Percentiles rank a stretch among this genome's conserved stretches.
These are phyloP conservation scores for Tinea pellionella DNA, from an alignment of 2,888 invertebrate genomes.

Conservation along the genomic window DNA sequence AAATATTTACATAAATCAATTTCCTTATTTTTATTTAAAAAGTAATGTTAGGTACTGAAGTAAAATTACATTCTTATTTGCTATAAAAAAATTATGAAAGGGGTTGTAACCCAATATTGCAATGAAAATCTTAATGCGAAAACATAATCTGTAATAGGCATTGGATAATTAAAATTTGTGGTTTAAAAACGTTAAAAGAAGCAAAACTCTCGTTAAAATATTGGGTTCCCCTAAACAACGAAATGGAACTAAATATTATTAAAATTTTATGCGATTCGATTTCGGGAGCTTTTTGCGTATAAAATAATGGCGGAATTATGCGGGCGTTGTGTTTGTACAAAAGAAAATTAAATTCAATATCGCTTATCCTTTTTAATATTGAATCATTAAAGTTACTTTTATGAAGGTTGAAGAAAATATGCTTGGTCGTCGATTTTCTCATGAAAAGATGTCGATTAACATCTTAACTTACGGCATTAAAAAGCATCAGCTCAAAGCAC, in stretches of 20 bases:
- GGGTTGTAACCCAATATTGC: neutral
- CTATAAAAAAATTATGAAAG: neutral
- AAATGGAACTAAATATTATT: neutral
- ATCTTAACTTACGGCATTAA: too few species aligned
- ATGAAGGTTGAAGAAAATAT: neutral
- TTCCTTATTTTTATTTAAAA: too few species aligned
- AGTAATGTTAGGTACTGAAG: too few species aligned
- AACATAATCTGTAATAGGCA: neutral
- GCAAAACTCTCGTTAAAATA: neutral
- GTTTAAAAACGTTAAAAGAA: neutral
- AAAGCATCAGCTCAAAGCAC: too few species aligned
- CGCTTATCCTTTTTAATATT: neutral
- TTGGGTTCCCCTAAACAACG: neutral
- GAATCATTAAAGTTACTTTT: neutral
- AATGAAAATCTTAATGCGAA: neutral
- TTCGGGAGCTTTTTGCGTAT: neutral
- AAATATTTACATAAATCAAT: too few species aligned
- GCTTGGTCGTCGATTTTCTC: neutral
- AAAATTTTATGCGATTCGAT: constrained; percentile 3
- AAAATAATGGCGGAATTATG: neutral
- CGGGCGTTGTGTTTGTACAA: neutral
- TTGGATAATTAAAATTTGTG: neutral
- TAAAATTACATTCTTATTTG: too few species aligned
- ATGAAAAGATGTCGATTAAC: too few species aligned
- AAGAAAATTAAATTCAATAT: neutral